Percentiles rank a stretch among this genome's conserved stretches.
phyloP scores from a whole-genome alignment of 2,113 vertebrate genomes.

The Pituophis catenifer region DNA sequence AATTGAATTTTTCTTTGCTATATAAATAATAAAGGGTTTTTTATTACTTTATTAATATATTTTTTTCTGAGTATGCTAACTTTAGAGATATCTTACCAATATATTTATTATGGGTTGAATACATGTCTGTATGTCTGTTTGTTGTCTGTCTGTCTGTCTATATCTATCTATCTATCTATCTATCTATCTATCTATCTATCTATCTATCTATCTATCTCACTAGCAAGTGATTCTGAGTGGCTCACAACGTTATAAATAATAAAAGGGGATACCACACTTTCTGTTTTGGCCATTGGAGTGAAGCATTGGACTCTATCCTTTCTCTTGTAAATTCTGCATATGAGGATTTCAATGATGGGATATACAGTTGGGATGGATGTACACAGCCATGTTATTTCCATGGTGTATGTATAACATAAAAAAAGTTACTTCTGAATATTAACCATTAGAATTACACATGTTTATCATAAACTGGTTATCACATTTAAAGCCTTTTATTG shows the following conservation, averaged over 20 bases:
- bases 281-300: neutral
- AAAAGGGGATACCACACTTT: neutral
- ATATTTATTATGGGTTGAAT: neutral
- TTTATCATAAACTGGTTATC: neutral
- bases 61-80: neutral
- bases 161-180: no score
- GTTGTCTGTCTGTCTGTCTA: accelerated
- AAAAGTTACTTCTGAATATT: neutral
- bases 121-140: neutral
- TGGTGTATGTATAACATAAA: neutral
- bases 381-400: neutral
- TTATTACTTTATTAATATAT: neutral
- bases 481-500: neutral
- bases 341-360: neutral
- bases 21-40: neutral
- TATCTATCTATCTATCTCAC: no score
- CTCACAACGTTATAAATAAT: neutral
- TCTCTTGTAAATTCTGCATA: neutral
- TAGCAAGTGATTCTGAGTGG: no score
- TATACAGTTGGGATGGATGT: neutral
- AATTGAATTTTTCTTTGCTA: neutral
- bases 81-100: neutral
- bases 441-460: neutral
- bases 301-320: neutral
- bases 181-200: no score